Evolutionary conservation across 2,797 vertebrate genomes (phyloP), one percentile per base, ranked within the genome.

Genomic region (Mormyrus hasselquistii): DNA sequence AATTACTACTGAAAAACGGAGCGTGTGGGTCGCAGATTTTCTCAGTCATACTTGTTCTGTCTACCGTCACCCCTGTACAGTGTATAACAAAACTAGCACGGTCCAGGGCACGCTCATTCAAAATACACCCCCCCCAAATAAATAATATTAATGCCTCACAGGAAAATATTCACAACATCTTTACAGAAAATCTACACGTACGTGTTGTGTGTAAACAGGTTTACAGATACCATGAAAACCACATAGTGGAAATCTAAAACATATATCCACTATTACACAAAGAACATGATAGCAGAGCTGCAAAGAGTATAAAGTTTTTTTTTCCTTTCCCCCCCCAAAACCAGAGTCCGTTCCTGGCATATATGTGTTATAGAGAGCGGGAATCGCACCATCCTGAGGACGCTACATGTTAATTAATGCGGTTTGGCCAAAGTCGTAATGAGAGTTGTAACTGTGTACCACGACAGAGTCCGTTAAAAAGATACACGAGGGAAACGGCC

Each of bases 161-260:
- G 19, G 34, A 87, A 62, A 89, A 87, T 88, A 88, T 89, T 87
- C 83, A 89, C 89, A 89, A 87, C 85, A 89, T 89, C 90, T 88
- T 88, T 84, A 89, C 88, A 83, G 38, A n/a, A 88, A 88, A 69
- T 88, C 44, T 88, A 88, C 59, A 87, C 55, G 55, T 19, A 87
- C 55, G 55, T 19, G 14, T 87, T 62, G 50, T 62, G 53, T 89
- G 89, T 91, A 89, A 86, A 89, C 88, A 82, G 47, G 52, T 29
- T 57, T 88, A 83, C 57, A 14, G 69, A 88, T 82, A 55, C 69
- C 87, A 88, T 65, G 65, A 88, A 53, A 53, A 57, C 34, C 57
- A 69, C 34, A 83, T 83, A 14, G 52, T 88, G 88, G 52, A 88
- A 59, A 57, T 88, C 73, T 50, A 88, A 84, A 88, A 82, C 34